phyloP scores from a whole-genome alignment of 2,113 vertebrate genomes.

The Emydocephalus ijimae region DNA sequence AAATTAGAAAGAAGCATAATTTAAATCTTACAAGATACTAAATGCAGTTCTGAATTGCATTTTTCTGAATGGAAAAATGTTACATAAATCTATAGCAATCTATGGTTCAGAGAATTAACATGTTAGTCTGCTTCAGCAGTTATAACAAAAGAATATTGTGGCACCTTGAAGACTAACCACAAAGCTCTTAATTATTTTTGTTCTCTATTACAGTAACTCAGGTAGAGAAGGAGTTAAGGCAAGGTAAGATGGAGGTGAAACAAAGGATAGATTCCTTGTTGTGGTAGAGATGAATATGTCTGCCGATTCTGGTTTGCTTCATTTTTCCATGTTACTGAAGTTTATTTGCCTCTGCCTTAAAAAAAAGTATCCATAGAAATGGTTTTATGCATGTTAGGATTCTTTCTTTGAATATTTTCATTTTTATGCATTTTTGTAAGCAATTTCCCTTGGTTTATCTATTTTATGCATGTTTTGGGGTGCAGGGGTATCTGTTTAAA shows the following conservation, averaged over 20 bases:
- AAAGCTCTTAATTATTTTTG: not conserved
- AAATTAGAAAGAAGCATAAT: constrained; percentile 21
- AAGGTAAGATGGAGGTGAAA: not conserved
- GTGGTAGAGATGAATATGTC: not conserved
- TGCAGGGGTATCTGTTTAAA: not conserved
- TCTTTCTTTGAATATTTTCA: not conserved
- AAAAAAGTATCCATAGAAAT: not conserved
- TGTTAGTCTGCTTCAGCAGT: not conserved
- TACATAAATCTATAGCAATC: not conserved
- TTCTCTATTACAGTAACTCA: not conserved
- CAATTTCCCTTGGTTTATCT: not conserved
- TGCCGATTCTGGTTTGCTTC: not conserved
- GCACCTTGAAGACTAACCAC: not conserved
- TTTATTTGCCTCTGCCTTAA: not conserved
- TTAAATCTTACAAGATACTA: constrained; percentile 18
- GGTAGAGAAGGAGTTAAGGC: not conserved
- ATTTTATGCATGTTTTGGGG: not conserved
- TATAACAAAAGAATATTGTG: not conserved
- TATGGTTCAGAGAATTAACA: not conserved
- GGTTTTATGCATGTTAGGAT: not conserved
- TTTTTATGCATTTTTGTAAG: not conserved
- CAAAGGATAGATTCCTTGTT: not conserved
- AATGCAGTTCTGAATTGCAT: not conserved
- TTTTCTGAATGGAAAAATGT: not conserved
- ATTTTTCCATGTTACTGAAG: not conserved